Evolutionary conservation across 2,888 invertebrate species (phyloP), one percentile per base, ranked within the genome.

Genomic region (Copidosoma aretas): DNA sequence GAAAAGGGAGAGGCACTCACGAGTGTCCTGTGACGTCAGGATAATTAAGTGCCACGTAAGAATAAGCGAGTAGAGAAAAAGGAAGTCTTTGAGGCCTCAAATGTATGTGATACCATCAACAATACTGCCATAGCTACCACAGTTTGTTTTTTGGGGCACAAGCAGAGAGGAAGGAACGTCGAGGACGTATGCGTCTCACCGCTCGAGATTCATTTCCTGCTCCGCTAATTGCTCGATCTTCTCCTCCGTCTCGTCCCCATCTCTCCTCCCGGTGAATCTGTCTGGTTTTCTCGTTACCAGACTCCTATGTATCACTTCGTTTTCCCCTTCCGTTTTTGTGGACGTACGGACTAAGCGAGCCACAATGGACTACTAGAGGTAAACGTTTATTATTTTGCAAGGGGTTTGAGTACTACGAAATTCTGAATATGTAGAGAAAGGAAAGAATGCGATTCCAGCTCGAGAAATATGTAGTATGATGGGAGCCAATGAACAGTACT

Each of bases 131-230:
- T n/a, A n/a, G n/a, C n/a, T n/a, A n/a, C n/a, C n/a, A n/a, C n/a
- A n/a, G n/a, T 64, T 65, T 64, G 58, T 65, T 53, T 49, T 10
- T 32, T n/a, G 24, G 24, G 53, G 22, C 14, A 22, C 14, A 53
- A 22, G 22, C 19, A 17, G 17, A 10, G 56, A 56, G 32, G 32
- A 19, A 53, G 52, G 52, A 59, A 46, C n/a, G 14, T 19, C 15
- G 32, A 2, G 17, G 15, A 15, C 24, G n/a, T 56, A 49, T 32
- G 53, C 43, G 21, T 17, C 21, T 39, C 19, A 10, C 39, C 57
- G 39, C 15, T 41, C 69, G 71, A 68, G 74, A 67, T 73, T 78
- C 76, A 74, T 77, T 76, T 77, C 73, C 77, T 70, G 67, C n/a
- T n/a, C n/a, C n/a, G 75, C 71, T 78, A 78, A 78, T 77, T 78